phyloP scores from a whole-genome alignment of 2,888 invertebrate species.

The Nephrotoma guestfalica region DNA sequence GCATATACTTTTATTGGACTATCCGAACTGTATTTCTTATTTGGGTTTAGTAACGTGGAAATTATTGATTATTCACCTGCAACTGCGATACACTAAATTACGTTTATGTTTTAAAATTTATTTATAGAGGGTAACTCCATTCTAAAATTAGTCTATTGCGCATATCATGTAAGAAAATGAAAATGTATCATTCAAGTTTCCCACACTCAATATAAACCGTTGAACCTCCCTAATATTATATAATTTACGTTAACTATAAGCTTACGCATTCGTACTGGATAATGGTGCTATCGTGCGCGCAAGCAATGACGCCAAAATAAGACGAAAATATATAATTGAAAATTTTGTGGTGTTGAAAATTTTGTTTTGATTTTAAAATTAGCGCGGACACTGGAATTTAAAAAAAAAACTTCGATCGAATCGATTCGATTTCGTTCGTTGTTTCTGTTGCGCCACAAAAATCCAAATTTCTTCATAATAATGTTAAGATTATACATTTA shows the following conservation, averaged over 20 bases:
- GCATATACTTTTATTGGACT: no score
- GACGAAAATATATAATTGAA: not conserved
- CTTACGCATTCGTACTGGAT: not conserved
- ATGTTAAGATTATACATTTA: not conserved
- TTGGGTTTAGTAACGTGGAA: no score
- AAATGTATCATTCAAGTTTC: not conserved
- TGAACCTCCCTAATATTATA: not conserved
- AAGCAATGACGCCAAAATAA: not conserved
- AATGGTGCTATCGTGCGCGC: not conserved
- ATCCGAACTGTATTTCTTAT: no score
- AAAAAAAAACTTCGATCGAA: no score
- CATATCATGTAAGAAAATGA: not conserved
- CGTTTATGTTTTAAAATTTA: no score
- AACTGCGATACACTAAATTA: no score
- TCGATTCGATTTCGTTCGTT: no score
- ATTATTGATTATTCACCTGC: no score
- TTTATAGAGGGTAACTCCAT: no score
- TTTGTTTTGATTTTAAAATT: not conserved
- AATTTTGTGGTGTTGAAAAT: not conserved
- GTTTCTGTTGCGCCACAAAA: not conserved
- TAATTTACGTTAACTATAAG: not conserved
- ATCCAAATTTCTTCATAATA: not conserved
- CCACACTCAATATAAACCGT: not conserved
- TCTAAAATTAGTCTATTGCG: not conserved
- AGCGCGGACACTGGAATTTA: not conserved